Base-by-base conservation (phyloP, 2,797 vertebrate genomes). In the Echeneis naucrates region DNA sequence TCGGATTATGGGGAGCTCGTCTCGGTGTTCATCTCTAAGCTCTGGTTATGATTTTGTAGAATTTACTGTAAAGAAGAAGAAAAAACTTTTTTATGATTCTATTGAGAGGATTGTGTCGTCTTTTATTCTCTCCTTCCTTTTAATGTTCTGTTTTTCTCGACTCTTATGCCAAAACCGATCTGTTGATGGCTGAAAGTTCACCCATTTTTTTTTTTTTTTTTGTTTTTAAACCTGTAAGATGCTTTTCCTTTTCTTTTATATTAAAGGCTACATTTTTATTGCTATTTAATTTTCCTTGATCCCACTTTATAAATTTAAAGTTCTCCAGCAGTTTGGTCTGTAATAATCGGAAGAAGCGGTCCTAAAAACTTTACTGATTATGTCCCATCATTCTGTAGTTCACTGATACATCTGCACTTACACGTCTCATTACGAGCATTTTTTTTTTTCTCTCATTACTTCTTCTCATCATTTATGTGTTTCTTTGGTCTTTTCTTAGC, bases 11-110 rank as follows among this genome's bases (percentile, higher is more conserved):
- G 81, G 64, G 80, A 82, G 83, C 83, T 91, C 51, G 59, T 85
- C 78, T 85, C 74, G 82, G 74, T 81, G 78, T 91, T 89, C 78
- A 82, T 88, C 85, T 89, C 83, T 89, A 88, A 87, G 86, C 82
- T 87, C 88, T 93, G 90, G 78, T 87, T 88, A 89, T 85, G 91
- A 88, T 93, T 93, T 93, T 92, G 82, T 95, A 93, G 83, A 92
- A 88, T 90, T 92, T 88, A 88, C 89, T 92, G 89, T 92, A 92
- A 89, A 90, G 84, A 91, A 85, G 77, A 88, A 82, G 56, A 83
- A 76, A 81, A 78, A 78, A 82, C 65, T 75, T 85, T 90, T 90
- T 88, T 90, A 91, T 87, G 89, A 91, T 88, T 87, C 85, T 89
- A 78, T 89, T 65, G 79, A 91, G 85, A 86, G 77, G 85, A 89